These are phyloP conservation scores for Drosophila trapezifrons DNA, from an alignment of 1,140 invertebrate genomes.

Conservation along the genomic window DNA sequence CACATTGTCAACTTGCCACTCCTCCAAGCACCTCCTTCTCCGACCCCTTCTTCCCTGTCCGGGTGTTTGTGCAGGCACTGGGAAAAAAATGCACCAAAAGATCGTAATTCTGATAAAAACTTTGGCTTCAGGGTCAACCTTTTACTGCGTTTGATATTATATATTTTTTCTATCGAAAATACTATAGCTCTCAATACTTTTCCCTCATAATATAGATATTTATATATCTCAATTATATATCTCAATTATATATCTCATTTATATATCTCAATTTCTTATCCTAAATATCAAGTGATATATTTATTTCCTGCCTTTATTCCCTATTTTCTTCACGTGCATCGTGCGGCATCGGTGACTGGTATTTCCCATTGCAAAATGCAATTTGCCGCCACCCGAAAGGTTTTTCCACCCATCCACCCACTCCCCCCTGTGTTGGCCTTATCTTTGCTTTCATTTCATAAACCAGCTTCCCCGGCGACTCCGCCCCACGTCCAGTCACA, in stretches of 20 bases:
- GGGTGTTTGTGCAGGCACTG: constrained; percentile 47
- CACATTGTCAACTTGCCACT: constrained; percentile 82
- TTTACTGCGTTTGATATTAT: no score
- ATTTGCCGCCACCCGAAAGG: constrained; percentile 67
- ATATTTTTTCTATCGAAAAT: no score
- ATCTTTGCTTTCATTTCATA: constrained; percentile 82
- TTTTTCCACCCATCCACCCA: constrained; percentile 36
- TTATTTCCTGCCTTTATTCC: constrained; percentile 3
- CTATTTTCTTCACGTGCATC: constrained; percentile 6
- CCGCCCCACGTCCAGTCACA: constrained; percentile 63
- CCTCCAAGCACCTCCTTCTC: constrained; percentile 35
- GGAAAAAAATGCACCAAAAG: background rate
- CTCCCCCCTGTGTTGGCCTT: constrained; percentile 53
- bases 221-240: no score
- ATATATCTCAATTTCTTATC: no score
- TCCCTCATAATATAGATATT: no score
- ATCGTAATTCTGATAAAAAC: no score
- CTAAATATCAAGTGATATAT: no score
- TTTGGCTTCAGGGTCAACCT: no score
- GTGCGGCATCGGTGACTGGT: constrained; percentile 24
- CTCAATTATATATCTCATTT: no score
- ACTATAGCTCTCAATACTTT: no score
- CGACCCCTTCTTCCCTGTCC: constrained; percentile 6
- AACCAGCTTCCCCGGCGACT: constrained; percentile 52
- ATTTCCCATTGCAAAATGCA: constrained; percentile 70